These are phyloP conservation scores for Helicoverpa assulta DNA, from an alignment of 2,888 invertebrate genomes.

Conservation along the genomic window DNA sequence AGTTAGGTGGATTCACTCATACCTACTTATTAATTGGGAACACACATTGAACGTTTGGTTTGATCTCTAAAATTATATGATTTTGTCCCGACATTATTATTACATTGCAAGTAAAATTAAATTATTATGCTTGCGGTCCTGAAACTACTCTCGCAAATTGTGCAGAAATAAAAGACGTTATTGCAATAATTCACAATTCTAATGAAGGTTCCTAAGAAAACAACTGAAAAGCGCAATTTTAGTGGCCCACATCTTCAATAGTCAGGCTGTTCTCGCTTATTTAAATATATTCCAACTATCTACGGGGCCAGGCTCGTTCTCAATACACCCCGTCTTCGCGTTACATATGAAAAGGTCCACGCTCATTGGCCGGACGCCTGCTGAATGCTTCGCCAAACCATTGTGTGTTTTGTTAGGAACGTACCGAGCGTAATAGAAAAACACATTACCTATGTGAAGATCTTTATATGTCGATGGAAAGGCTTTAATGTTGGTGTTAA, in stretches of 20 bases:
- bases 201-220: background rate
- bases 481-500: background rate
- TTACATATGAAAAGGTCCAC: slow-evolving; percentile 59
- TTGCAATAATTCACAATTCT: background rate
- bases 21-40: too few relatives aligned
- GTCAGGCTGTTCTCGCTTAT: slow-evolving; percentile 62
- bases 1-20: too few relatives aligned
- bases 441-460: slow-evolving; percentile 5
- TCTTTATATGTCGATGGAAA: slow-evolving; percentile 1
- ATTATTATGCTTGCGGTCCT: too few relatives aligned
- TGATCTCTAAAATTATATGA: too few relatives aligned
- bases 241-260: slow-evolving; percentile 55
- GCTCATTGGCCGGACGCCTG: slow-evolving; percentile 44
- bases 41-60: too few relatives aligned
- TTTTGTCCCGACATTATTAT: too few relatives aligned
- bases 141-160: too few relatives aligned
- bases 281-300: slow-evolving; percentile 68
- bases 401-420: slow-evolving; percentile 48
- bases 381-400: slow-evolving; percentile 34
- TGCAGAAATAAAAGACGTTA: background rate
- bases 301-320: slow-evolving; percentile 54
- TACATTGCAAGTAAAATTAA: too few relatives aligned
- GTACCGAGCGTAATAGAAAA: slow-evolving; percentile 31
- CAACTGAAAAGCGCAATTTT: slow-evolving; percentile 44
- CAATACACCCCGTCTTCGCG: slow-evolving; percentile 59